Evolutionary conservation across 2,113 vertebrate genomes (phyloP).

Genomic region (Orthonyx spaldingii): DNA sequence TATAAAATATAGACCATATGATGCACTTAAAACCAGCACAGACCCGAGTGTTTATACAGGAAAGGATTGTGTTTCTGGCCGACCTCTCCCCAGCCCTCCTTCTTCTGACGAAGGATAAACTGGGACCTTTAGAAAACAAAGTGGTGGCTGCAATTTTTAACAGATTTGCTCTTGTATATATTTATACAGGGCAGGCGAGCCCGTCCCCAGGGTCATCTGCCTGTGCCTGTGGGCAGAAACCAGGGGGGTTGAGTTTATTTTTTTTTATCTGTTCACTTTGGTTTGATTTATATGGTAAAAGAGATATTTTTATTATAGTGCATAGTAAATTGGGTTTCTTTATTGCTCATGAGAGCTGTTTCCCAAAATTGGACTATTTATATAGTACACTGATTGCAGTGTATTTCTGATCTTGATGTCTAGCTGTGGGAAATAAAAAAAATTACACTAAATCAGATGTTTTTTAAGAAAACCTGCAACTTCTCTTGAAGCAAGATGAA

Average conservation of each 20-base stretch:
- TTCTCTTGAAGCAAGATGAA: background rate
- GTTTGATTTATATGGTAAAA: constrained; percentile 49
- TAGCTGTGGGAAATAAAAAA: background rate
- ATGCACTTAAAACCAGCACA: background rate
- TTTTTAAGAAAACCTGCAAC: background rate
- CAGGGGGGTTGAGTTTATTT: background rate
- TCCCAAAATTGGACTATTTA: constrained; percentile 58
- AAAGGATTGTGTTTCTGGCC: constrained; percentile 33
- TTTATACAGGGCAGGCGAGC: background rate
- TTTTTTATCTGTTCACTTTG: constrained; percentile 14
- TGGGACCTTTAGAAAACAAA: constrained; percentile 27
- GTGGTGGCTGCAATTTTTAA: background rate
- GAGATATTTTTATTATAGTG: constrained; percentile 46
- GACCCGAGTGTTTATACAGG: constrained; percentile 26
- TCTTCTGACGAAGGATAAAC: constrained; percentile 48
- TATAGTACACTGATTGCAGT: constrained; percentile 4
- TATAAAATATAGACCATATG: constrained; percentile 40
- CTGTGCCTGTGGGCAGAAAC: background rate
- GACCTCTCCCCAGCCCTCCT: constrained; percentile 18
- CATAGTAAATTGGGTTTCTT: constrained; percentile 50
- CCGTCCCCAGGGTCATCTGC: background rate
- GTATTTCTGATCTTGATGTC: background rate
- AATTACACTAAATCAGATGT: background rate
- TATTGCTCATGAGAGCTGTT: constrained; percentile 59
- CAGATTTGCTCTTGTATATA: constrained; percentile 4